Percentiles rank a stretch among this genome's conserved stretches.
phyloP scores from a whole-genome alignment of 2,797 vertebrate genomes.

The Acanthurus lineatus region DNA sequence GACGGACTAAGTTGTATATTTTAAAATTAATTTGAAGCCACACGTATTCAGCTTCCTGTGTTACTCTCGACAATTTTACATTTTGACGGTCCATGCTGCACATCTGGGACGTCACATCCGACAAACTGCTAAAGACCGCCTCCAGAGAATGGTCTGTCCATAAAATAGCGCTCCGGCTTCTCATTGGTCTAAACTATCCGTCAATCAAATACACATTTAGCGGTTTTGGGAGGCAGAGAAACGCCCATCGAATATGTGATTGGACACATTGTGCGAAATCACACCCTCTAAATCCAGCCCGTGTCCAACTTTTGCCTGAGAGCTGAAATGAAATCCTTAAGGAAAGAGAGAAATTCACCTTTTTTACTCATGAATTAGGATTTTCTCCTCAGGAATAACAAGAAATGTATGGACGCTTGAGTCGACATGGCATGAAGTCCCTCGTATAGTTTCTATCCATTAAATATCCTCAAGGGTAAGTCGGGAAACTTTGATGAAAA shows the following conservation, averaged over 20 bases:
- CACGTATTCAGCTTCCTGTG: background rate
- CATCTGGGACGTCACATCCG: constrained; percentile 77
- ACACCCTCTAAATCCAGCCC: constrained; percentile 52
- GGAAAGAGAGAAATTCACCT: constrained; percentile 55
- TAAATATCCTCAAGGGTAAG: constrained; percentile 74
- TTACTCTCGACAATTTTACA: background rate
- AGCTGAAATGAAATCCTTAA: constrained; percentile 77
- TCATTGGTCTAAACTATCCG: constrained; percentile 44
- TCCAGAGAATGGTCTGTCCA: background rate
- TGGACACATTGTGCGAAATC: constrained; percentile 48
- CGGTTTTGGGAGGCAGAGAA: accelerated
- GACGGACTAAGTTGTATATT: background rate
- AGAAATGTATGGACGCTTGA: constrained; percentile 20
- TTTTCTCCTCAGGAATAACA: constrained; percentile 46
- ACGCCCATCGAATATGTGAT: constrained; percentile 54
- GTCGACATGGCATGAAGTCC: constrained; percentile 74
- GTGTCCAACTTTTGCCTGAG: constrained; percentile 58
- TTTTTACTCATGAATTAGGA: constrained; percentile 54
- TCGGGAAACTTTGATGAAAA: constrained; percentile 39
- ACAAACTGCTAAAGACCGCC: background rate
- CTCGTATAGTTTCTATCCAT: constrained; percentile 13
- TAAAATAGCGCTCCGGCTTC: constrained; percentile 49
- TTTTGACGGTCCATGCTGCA: constrained; percentile 20
- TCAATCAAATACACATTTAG: constrained; percentile 51
- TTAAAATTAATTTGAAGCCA: constrained; percentile 1